Percentiles rank a stretch among this genome's conserved stretches.
Conservation (phyloP, 2,797 vertebrate genomes). For the Centroberyx gerrardi region DNA sequence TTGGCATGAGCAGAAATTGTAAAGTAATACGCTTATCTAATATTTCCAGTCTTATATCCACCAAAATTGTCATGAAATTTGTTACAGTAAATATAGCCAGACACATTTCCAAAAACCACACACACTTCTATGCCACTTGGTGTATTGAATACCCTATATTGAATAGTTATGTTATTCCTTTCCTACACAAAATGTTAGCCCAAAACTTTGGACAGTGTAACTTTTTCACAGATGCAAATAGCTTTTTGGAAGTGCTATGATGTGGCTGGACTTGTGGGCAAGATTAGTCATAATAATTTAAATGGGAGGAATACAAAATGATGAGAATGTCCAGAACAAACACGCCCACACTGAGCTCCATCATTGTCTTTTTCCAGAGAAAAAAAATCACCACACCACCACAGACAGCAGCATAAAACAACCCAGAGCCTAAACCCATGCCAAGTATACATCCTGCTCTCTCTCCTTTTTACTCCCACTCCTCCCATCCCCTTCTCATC, state of each 20-base stretch:
- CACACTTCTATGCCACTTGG: neutral
- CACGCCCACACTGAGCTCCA: constrained; percentile 75
- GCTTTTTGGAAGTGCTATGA: constrained; percentile 52
- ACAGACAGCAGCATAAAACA: constrained; percentile 60
- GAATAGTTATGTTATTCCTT: neutral
- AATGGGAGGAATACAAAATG: constrained; percentile 39
- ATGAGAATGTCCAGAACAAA: constrained; percentile 76
- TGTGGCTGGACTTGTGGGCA: constrained; percentile 49
- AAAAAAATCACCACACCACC: constrained; percentile 43
- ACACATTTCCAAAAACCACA: neutral
- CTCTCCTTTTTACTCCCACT: constrained; percentile 71
- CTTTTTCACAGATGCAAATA: constrained; percentile 45
- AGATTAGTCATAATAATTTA: constrained; percentile 71
- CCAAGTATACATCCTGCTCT: constrained; percentile 56
- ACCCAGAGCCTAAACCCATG: constrained; percentile 57
- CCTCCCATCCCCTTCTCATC: constrained; percentile 50
- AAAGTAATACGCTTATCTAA: neutral
- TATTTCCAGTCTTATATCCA: no score
- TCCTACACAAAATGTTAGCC: neutral
- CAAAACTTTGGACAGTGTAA: constrained; percentile 33
- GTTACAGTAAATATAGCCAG: no score
- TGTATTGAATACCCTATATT: no score
- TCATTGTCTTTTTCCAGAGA: constrained; percentile 74
- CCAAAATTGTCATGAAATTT: no score
- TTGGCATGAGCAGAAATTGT: neutral